Base-by-base conservation (phyloP, 2,888 invertebrate genomes). In the Zaprionus obscuricornis region DNA sequence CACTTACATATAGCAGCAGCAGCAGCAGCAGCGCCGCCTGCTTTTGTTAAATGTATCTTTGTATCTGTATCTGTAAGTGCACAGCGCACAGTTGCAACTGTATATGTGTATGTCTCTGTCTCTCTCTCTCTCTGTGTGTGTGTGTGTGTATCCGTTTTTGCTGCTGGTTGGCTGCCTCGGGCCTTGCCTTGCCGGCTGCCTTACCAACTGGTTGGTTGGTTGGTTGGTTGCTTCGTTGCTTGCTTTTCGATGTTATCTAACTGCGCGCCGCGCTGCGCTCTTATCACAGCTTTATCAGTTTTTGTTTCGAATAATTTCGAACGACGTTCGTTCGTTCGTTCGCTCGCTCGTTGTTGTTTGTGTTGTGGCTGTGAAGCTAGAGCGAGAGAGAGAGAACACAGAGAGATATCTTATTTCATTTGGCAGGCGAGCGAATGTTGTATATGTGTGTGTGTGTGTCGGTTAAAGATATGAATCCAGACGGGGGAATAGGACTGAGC, bases 241-340 rank as follows among this genome's bases (percentile, higher is more conserved):
- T 54, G 64, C 60, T 63, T 59, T 65, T 72, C 78, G 88, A 88
- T 88, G 86, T 88, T 88, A 88, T 88, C 88, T 88, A 86, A 87
- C 86, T 88, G 86, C 83, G 87, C 87, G 86, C 87, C 86, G 82
- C 88, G 77, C 87, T 85, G 81, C 77, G 77, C 79, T 75, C 86
- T 88, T 88, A 88, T 88, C 88, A 88, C 74, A 87, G 86, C 86
- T 88, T 88, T 88, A 88, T 88, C 88, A 86, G 87, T 87, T 87
- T 87, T 82, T 87, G 78, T 87, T 86, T 87, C 85, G 81, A 85
- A 82, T 71, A 71, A 81, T 84, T 74, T 82, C 81, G 78, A 77
- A 70, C 76, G 67, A 66, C 82, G 68, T 52, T 66, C 50, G 26
- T 39, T 49, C 31, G 20, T 27, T 11, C 31, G 63, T 63, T 39